Evolutionary conservation across 2,888 invertebrate species (phyloP).

Genomic region (Pachliopta kotzebuea): DNA sequence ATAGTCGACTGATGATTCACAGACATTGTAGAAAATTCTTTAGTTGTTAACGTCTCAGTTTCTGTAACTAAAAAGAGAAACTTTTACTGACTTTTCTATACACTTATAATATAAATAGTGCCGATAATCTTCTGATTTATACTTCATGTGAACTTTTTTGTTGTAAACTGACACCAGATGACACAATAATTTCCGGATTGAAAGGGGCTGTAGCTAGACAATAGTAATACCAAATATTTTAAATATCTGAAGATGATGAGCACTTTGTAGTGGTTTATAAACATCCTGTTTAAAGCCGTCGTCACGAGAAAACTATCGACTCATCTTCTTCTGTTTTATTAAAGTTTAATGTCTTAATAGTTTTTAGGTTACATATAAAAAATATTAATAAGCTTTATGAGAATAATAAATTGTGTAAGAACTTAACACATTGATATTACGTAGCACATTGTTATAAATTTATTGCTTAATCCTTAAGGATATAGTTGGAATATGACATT

Average conservation of each 20-base stretch:
- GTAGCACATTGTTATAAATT: neutral
- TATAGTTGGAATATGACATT: neutral
- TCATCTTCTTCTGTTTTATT: neutral
- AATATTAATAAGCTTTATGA: too few species aligned
- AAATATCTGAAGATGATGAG: too few species aligned
- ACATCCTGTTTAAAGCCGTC: neutral
- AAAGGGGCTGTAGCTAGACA: neutral
- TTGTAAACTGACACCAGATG: too few species aligned
- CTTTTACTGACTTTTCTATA: neutral
- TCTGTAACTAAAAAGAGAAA: slow-evolving; percentile 4
- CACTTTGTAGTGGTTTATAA: neutral
- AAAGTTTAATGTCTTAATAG: too few species aligned
- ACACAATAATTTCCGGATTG: too few species aligned
- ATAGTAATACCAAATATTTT: too few species aligned
- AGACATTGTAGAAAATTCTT: neutral
- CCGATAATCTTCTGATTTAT: too few species aligned
- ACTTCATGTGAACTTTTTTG: too few species aligned
- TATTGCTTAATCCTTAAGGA: neutral
- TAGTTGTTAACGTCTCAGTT: neutral
- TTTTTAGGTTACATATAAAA: too few species aligned
- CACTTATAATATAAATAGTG: too few species aligned
- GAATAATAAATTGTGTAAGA: too few species aligned
- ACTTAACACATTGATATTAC: neutral
- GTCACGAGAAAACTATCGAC: neutral
- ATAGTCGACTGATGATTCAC: slow-evolving; percentile 1